These are phyloP conservation scores for Fragum fragum DNA, from an alignment of 2,888 invertebrate genomes.

Conservation along the genomic window DNA sequence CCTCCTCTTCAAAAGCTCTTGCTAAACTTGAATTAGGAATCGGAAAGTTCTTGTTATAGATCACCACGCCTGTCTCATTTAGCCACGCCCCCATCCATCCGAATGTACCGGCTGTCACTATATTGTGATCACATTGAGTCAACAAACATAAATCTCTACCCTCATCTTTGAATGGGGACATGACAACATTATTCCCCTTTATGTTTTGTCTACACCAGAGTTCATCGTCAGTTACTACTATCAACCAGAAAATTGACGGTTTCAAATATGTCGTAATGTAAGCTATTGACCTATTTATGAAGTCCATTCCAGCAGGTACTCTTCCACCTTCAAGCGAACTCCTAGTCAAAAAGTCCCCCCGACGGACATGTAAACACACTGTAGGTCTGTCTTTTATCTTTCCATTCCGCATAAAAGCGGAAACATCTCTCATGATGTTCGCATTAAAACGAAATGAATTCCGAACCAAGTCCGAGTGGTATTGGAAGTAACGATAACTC, in stretches of 20 bases:
- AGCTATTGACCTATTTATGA: not conserved
- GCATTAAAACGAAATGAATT: not conserved
- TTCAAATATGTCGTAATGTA: not conserved
- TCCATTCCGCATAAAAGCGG: not conserved
- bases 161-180: not conserved
- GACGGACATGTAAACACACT: not conserved
- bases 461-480: not conserved
- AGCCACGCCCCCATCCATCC: slow-evolving; percentile 17
- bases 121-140: slow-evolving; percentile 42
- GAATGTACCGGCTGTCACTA: slow-evolving; percentile 36
- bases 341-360: not conserved
- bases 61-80: not conserved
- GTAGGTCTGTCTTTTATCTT: not conserved
- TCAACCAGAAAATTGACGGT: slow-evolving; percentile 12
- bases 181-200: slow-evolving; percentile 31
- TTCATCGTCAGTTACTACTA: slow-evolving; percentile 50
- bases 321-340: not conserved
- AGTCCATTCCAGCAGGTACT: not conserved
- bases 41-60: not conserved
- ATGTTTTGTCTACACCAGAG: slow-evolving; percentile 44
- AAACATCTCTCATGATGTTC: not conserved
- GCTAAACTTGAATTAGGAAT: not conserved
- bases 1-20: not conserved
- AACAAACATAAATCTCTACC: slow-evolving; percentile 38
- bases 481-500: not conserved